Evolutionary conservation across 2,113 vertebrate species (phyloP).

Genomic region (Silurus glanis): DNA sequence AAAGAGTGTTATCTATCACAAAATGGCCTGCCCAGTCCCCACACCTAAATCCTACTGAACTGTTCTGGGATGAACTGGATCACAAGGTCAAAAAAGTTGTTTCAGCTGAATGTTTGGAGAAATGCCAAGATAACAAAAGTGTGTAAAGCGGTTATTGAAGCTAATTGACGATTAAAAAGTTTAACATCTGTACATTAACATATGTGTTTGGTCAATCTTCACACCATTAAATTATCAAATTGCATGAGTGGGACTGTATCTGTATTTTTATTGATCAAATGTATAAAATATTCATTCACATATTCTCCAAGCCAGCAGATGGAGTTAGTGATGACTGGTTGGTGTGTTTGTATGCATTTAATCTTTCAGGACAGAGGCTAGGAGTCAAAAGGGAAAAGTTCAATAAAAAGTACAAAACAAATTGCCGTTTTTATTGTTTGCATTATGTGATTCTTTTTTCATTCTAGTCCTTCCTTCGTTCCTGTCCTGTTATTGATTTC

Average conservation of each 20-base stretch:
- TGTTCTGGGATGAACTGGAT: too few species aligned
- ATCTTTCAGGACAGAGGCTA: background rate
- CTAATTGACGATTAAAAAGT: too few species aligned
- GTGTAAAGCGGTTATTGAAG: too few species aligned
- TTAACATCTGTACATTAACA: too few species aligned
- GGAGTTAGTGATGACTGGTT: background rate
- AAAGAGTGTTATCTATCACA: too few species aligned
- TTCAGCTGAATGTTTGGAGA: too few species aligned
- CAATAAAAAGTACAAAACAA: background rate
- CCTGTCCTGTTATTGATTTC: background rate
- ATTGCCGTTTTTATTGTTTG: background rate
- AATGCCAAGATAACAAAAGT: too few species aligned
- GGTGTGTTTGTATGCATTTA: background rate
- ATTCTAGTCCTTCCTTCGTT: background rate
- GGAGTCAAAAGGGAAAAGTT: background rate
- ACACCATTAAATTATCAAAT: too few species aligned
- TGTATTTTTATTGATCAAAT: background rate
- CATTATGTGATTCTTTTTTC: background rate
- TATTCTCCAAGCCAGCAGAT: slow-evolving; percentile 14
- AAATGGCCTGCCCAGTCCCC: too few species aligned
- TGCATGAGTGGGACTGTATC: background rate
- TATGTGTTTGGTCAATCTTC: too few species aligned
- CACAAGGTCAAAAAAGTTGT: too few species aligned
- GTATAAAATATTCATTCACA: background rate
- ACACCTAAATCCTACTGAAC: too few species aligned